phyloP scores from a whole-genome alignment of 2,113 vertebrate genomes.

The Asarcornis scutulata region DNA sequence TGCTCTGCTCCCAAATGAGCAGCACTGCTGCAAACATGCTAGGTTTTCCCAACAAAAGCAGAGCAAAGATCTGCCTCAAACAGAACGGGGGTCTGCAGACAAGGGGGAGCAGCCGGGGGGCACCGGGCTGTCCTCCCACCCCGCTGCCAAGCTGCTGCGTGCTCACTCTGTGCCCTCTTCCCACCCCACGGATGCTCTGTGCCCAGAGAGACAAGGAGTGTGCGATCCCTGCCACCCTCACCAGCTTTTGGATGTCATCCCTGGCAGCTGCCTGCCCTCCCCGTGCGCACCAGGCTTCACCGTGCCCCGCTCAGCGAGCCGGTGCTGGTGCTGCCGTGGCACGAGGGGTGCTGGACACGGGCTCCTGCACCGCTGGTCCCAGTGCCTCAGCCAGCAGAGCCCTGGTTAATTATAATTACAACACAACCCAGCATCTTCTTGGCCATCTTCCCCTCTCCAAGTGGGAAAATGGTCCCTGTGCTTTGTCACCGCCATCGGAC shows the following conservation, averaged over 20 bases:
- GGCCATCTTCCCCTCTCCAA: neutral
- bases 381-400: neutral
- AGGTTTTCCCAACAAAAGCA: neutral
- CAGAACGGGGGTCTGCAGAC: neutral
- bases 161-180: too few relatives aligned
- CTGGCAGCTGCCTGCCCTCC: neutral
- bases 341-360: neutral
- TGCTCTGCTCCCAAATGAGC: neutral
- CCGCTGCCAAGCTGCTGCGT: neutral
- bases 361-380: neutral
- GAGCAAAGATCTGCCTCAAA: too few relatives aligned
- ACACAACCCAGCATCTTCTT: rapidly evolving
- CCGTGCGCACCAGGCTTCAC: rapidly evolving
- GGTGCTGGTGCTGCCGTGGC: too few relatives aligned
- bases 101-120: neutral
- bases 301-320: neutral
- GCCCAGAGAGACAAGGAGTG: rapidly evolving
- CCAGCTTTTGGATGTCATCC: rapidly evolving
- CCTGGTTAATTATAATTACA: neutral
- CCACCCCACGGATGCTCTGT: neutral
- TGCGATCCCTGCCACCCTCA: rapidly evolving
- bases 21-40: neutral
- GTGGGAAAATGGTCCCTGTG: neutral
- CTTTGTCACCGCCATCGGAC: neutral
- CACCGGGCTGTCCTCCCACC: neutral